Conservation (phyloP, 2,113 vertebrate species). For the Potamarius usumacintae region DNA sequence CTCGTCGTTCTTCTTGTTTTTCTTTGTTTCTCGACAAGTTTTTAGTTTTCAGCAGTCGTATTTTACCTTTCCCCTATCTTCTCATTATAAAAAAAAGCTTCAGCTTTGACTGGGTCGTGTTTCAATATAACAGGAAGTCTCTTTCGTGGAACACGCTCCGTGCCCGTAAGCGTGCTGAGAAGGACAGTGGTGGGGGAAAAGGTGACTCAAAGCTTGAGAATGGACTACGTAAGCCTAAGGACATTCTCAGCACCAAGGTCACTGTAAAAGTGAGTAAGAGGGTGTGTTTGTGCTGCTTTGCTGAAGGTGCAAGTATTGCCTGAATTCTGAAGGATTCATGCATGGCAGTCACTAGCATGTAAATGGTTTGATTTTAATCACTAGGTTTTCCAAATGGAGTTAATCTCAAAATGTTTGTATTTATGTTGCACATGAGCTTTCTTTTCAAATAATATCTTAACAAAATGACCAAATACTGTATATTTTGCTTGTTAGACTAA, state of each 20-base stretch:
- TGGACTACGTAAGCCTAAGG: constrained; percentile 91
- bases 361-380: neutral
- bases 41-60: neutral
- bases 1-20: too few species aligned
- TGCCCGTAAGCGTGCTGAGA: constrained; percentile 93
- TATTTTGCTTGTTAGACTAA: too few species aligned
- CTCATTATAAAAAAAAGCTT: constrained; percentile 39
- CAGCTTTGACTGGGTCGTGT: constrained; percentile 73
- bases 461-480: neutral
- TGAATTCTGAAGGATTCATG: constrained; percentile 6
- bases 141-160: constrained; percentile 99
- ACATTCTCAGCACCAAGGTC: constrained; percentile 87
- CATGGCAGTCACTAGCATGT: neutral
- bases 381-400: neutral
- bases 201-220: constrained; percentile 82
- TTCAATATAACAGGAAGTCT: constrained; percentile 98
- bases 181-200: constrained; percentile 84
- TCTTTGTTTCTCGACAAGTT: too few species aligned
- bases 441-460: neutral
- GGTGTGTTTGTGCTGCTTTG: constrained; percentile 33
- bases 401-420: neutral
- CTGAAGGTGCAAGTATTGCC: constrained; percentile 1
- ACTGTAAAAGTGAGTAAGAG: constrained; percentile 98
- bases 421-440: neutral
- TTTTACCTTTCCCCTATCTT: neutral